Evolutionary conservation across 2,888 invertebrate genomes (phyloP).

Genomic region (Amphimallon solstitiale): DNA sequence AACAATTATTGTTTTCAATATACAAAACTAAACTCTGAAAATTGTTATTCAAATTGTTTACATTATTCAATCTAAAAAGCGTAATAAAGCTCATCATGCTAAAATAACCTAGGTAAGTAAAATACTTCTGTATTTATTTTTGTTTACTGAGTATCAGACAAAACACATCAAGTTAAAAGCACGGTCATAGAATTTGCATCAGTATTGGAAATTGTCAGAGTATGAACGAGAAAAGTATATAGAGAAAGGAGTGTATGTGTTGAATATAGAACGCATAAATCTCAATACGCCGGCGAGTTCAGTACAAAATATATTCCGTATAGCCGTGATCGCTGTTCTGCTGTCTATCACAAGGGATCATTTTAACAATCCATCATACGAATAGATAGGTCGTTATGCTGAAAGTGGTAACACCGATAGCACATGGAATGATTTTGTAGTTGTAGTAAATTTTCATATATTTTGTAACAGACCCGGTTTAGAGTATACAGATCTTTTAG

Average conservation of each 20-base stretch:
- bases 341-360: constrained; percentile 25
- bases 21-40: too few relatives aligned
- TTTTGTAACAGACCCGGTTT: too few relatives aligned
- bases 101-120: too few relatives aligned
- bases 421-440: neutral
- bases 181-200: too few relatives aligned
- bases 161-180: too few relatives aligned
- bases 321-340: neutral
- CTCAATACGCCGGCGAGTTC: constrained; percentile 12
- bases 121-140: too few relatives aligned
- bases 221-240: neutral
- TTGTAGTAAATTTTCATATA: neutral
- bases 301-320: constrained; percentile 11
- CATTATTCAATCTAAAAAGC: too few relatives aligned
- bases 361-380: constrained; percentile 26
- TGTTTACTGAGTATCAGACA: too few relatives aligned
- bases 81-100: too few relatives aligned
- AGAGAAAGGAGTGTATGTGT: neutral
- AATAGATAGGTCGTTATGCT: constrained; percentile 13
- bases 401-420: neutral
- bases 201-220: neutral
- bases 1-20: too few relatives aligned
- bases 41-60: too few relatives aligned
- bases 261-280: constrained; percentile 6
- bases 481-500: too few relatives aligned